These are phyloP conservation scores for Perca flavescens DNA, from an alignment of 2,113 vertebrate species.

Conservation along the genomic window DNA sequence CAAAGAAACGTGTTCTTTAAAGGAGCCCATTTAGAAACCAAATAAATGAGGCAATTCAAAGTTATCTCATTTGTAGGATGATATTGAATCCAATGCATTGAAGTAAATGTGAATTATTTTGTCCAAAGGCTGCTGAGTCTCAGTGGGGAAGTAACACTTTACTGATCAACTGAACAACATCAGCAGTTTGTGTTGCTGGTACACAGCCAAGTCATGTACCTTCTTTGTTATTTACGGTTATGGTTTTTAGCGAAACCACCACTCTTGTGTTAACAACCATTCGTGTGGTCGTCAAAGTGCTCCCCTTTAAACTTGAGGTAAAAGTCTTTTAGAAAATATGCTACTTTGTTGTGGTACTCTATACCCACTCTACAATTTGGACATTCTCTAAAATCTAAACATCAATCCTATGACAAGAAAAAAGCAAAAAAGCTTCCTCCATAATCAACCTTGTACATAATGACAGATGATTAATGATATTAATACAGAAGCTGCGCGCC, in stretches of 20 bases:
- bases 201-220: neutral
- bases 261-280: neutral
- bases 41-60: constrained; percentile 3
- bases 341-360: neutral
- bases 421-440: neutral
- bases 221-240: constrained; percentile 9
- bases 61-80: neutral
- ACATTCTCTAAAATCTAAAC: neutral
- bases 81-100: neutral
- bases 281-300: neutral
- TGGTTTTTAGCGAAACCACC: neutral
- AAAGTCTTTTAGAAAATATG: neutral
- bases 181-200: neutral
- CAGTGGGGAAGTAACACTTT: neutral
- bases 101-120: neutral
- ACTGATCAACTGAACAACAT: constrained; percentile 11
- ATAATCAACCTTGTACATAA: constrained; percentile 26
- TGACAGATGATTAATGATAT: constrained; percentile 56
- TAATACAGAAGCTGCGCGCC: constrained; percentile 29
- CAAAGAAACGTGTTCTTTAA: neutral
- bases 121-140: neutral
- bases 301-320: neutral
- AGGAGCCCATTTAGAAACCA: constrained; percentile 1
- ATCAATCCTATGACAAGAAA: neutral
- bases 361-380: neutral